These are phyloP conservation scores for Phalacrocorax pelagicus DNA, from an alignment of 2,113 vertebrate species.

Conservation along the genomic window DNA sequence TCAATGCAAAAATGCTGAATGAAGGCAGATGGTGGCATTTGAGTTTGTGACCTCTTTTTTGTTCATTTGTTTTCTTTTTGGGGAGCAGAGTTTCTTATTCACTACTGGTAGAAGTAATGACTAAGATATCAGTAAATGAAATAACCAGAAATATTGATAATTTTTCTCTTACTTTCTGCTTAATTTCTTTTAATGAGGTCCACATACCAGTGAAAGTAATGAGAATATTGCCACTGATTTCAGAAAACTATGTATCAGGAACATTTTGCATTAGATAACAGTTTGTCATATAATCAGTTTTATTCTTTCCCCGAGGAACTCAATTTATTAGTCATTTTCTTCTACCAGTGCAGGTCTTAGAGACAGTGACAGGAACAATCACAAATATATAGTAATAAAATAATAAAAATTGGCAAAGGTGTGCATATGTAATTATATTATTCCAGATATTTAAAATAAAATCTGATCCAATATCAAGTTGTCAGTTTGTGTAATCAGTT, in stretches of 20 bases:
- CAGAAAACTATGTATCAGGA: background rate
- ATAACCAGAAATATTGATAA: background rate
- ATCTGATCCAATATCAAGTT: constrained; percentile 1
- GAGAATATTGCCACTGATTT: background rate
- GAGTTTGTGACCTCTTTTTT: background rate
- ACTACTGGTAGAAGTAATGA: background rate
- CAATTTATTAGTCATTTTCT: constrained; percentile 24
- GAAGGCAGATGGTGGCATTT: background rate
- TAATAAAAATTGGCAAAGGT: constrained; percentile 16
- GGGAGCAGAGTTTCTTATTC: background rate
- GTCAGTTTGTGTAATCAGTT: background rate
- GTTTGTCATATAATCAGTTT: constrained; percentile 12
- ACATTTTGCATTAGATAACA: background rate
- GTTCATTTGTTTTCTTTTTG: background rate
- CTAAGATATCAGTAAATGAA: background rate
- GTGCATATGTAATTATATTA: constrained; percentile 38
- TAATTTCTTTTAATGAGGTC: background rate
- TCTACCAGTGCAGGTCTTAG: background rate
- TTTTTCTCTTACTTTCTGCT: background rate
- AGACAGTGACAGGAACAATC: constrained; percentile 19
- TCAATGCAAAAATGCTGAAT: background rate
- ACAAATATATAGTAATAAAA: constrained; percentile 11
- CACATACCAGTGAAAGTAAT: background rate
- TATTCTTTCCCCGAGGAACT: background rate
- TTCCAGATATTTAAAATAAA: constrained; percentile 31